Base-by-base conservation (phyloP, 2,888 invertebrate species). In the Mythimna ferrago region DNA sequence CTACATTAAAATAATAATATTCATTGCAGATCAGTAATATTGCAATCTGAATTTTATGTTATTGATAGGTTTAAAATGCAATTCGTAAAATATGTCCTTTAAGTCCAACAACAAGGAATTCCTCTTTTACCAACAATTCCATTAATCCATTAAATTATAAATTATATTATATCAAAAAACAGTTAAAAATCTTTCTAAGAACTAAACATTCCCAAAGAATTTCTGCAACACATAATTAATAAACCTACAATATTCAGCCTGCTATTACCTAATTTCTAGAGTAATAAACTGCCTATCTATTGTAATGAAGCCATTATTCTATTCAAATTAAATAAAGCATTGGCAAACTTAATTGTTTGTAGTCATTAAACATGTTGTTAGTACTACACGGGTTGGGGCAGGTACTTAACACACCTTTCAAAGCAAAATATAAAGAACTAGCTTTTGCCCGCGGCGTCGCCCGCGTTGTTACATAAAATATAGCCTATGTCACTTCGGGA, bases 281-380 rank as follows among this genome's bases (percentile, higher is more conserved):
- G 32, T 65, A 64, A 63, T 64, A 56, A 70, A 60, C 63, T 32
- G 63, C 56, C 53, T 57, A 53, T 56, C 44, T 76, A 26, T 61
- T 64, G 16, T 72, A 72, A 76, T 73, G 64, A 72, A 70, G 54
- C 26, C 16, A 71, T 74, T 66, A 74, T 60, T 65, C 19, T 72
- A 71, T 63, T 65, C 21, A 74, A 19, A 67, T 80, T 64, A 81
- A 63, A 75, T 78, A 75, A 44, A 6, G 10, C 6, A 73, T 35
- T 44, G 67, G 58, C 54, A 56, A 53, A 32, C 44, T 44, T 70
- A 74, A 66, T 74, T 72, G 32, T 60, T 41, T 62, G 14, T 19
- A 53, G 16, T 71, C 21, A 69, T 73, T 57, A 35, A 72, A 69
- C 26, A 64, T 44, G n/a, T 63, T 71, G 26, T 63, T 71, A 48